Percentiles rank a stretch among this genome's conserved stretches.
Evolutionary conservation across 2,797 vertebrate species (phyloP).

Genomic region (Iguana delicatissima): DNA sequence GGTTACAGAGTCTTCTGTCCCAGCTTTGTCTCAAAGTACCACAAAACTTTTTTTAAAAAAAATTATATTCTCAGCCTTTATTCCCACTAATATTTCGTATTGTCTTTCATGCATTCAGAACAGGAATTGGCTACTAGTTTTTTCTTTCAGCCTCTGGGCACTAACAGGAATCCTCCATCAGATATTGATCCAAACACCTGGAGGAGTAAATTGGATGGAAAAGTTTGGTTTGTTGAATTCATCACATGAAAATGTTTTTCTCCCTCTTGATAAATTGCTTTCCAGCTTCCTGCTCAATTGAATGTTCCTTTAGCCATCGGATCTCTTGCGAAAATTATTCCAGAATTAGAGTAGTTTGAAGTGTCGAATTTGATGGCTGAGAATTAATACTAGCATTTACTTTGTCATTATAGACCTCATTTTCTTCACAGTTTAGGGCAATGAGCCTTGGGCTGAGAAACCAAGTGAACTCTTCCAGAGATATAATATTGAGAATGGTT

Average conservation of each 20-base stretch:
- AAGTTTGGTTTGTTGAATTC: constrained; percentile 24
- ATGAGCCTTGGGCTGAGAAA: neutral
- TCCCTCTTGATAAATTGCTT: constrained; percentile 30
- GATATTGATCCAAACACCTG: neutral
- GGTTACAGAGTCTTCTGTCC: neutral
- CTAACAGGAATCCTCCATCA: constrained; percentile 11
- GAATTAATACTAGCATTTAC: constrained; percentile 34
- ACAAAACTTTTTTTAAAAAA: neutral
- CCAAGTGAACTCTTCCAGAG: neutral
- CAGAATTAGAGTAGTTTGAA: constrained; percentile 51
- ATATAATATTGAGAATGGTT: constrained; percentile 14
- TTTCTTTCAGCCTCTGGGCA: neutral
- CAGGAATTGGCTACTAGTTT: neutral
- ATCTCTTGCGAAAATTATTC: constrained; percentile 18
- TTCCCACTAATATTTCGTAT: neutral
- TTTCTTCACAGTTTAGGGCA: neutral
- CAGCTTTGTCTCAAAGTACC: neutral
- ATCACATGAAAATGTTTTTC: constrained; percentile 27
- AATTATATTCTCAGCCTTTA: neutral
- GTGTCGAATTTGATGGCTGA: constrained; percentile 16
- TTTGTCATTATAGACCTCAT: constrained; percentile 19
- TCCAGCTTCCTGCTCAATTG: constrained; percentile 21
- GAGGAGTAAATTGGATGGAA: constrained; percentile 32
- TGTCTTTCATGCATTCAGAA: neutral
- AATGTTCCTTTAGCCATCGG: constrained; percentile 29